Conservation (phyloP, 2,113 vertebrate genomes). For the Chroicocephalus ridibundus region DNA sequence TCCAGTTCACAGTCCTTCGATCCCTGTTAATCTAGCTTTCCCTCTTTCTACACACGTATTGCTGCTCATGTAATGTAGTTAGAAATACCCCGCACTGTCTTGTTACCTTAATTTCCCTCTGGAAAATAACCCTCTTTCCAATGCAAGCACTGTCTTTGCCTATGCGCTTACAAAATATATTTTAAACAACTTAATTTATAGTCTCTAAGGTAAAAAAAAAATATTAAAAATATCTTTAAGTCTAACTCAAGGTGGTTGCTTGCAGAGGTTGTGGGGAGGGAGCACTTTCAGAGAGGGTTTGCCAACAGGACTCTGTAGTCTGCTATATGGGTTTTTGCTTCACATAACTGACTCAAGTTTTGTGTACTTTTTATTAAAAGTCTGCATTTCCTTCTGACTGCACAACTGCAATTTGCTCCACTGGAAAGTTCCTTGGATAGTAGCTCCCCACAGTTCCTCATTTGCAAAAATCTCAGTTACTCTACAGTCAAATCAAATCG, state of each 20-base stretch:
- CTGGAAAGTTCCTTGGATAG: not conserved
- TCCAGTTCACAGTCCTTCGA: not conserved
- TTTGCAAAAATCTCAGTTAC: not conserved
- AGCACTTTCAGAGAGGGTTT: not conserved
- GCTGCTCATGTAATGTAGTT: not conserved
- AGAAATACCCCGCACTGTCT: not conserved
- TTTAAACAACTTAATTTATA: not conserved
- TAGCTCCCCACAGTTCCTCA: not conserved
- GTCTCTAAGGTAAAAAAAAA: not conserved
- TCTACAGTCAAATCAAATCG: not conserved
- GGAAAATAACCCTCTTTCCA: not conserved
- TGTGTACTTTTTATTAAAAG: not conserved
- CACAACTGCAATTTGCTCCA: not conserved
- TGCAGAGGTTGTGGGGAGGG: not conserved
- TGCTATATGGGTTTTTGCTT: not conserved
- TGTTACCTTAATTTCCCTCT: not conserved
- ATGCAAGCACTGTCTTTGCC: not conserved
- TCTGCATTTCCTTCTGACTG: not conserved
- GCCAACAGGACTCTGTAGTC: not conserved
- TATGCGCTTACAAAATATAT: not conserved
- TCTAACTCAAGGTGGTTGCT: not conserved
- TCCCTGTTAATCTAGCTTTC: not conserved
- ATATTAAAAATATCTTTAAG: not conserved
- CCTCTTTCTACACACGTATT: not conserved
- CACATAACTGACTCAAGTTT: not conserved